Evolutionary conservation across 1,140 invertebrate genomes (phyloP).

Genomic region (Drosophila tristis): DNA sequence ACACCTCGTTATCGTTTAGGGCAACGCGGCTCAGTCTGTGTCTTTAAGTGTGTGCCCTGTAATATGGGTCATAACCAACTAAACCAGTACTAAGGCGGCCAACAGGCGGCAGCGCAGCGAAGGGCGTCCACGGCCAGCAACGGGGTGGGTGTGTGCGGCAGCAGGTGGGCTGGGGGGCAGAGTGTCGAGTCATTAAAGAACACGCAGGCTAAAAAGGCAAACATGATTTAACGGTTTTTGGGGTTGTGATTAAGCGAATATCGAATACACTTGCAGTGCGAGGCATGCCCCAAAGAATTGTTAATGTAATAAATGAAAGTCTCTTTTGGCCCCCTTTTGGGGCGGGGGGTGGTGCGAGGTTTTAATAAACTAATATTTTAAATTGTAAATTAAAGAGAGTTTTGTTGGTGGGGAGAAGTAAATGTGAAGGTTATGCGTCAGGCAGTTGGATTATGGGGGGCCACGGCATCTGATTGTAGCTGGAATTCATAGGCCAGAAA

Average conservation of each 20-base stretch:
- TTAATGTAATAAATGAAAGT: constrained; percentile 11
- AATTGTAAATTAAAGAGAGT: too few relatives aligned
- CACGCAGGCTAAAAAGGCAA: constrained; percentile 11
- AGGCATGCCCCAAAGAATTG: background rate
- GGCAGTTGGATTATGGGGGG: too few relatives aligned
- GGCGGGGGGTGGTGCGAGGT: too few relatives aligned
- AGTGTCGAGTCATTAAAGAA: constrained; percentile 70
- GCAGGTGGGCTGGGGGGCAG: background rate
- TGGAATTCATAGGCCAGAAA: too few relatives aligned
- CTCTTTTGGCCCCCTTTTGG: background rate
- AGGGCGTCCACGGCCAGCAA: constrained; percentile 16
- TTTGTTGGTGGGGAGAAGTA: too few relatives aligned
- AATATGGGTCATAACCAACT: constrained; percentile 70
- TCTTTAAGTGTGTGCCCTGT: constrained; percentile 19
- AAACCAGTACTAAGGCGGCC: constrained; percentile 57
- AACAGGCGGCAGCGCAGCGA: constrained; percentile 8
- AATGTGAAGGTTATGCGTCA: too few relatives aligned
- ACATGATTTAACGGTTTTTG: constrained; percentile 21
- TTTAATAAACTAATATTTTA: too few relatives aligned
- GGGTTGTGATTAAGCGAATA: constrained; percentile 37
- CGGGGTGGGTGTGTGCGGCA: constrained; percentile 2
- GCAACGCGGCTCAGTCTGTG: constrained; percentile 33
- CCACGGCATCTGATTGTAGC: too few relatives aligned
- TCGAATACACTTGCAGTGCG: constrained; percentile 26
- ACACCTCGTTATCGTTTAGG: constrained; percentile 48